Base-by-base conservation (phyloP, 2,113 vertebrate genomes). In the Onychostruthus taczanowskii region DNA sequence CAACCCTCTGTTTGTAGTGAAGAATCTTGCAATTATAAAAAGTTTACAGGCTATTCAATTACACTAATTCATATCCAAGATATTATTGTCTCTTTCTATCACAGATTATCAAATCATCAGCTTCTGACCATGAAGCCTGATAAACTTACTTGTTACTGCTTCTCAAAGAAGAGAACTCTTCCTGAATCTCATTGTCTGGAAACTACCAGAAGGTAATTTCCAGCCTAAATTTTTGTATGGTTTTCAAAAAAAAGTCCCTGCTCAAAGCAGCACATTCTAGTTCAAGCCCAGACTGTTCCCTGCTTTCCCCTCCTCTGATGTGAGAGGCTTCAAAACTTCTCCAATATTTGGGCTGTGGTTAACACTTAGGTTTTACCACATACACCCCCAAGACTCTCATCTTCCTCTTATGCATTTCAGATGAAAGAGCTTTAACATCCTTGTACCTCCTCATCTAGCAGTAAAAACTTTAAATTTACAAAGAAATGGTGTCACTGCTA, bases 181-280 rank as follows among this genome's bases (percentile, higher is more conserved):
- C 46, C 72, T 52, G 72, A 81, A 67, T 44, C 43, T 67, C 47
- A 63, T 3, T 74, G 39, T 52, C 89, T 93, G 95, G 93, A 92
- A 96, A 93, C 63, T 88, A 90, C 72, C 80, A 78, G 50, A 84
- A 78, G 96, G 95, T 96, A 90, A 90, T 96, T 97, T 97, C 96
- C 95, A 94, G 63, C 5, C 43, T 81, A 78, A 94, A 93, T 89
- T 92, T 94, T 92, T 78, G 64, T 41, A 84, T n/a, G 10, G 19
- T 52, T 94, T 92, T 90, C 93, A 94, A 68, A 92, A 90, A 90
- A 96, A 97, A 96, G 94, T 81, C 96, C 91, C 95, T 92, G 89
- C 83, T 92, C 73, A 93, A 89, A 93, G 86, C 61, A 95, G 93
- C 84, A 94, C 89, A 81, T 94, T 95, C 93, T 96, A 75, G 39